Evolutionary conservation across 2,888 invertebrate genomes (phyloP), one percentile per base, ranked within the genome.

Genomic region (Pseudeuparius sepicola): DNA sequence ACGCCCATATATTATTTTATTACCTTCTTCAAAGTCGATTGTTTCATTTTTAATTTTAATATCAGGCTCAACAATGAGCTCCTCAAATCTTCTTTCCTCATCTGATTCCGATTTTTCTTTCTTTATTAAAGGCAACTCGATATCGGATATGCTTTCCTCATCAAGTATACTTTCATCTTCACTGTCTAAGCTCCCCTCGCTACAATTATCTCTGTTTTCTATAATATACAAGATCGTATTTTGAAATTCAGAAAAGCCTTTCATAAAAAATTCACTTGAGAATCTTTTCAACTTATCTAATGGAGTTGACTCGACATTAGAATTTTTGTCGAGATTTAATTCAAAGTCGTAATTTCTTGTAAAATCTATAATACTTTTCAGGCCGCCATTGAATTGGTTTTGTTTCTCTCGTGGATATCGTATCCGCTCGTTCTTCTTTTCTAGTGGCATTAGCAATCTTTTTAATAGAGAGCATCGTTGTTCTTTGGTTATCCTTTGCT

Each of bases 341-440:
- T 57, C 58, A 45, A 60, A 61, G 46, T 61, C 57, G 40, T 55
- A 62, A 29, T 51, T 53, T 45, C 49, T 52, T 4, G 61, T 61
- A 39, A 62, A 62, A 16, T 56, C 53, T 23, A 61, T 50, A 3
- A 62, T 54, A 43, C 51, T 51, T 37, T 51, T 50, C 15, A 62
- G 46, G 18, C 60, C 59, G 11, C 57, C 57, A 37, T 43, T 40
- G 10, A 31, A 16, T 13, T 27, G 29, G 7, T 27, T 16, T 17
- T 6, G 14, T 11, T 14, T 29, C n/a, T n/a, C n/a, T n/a, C n/a
- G n/a, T n/a, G n/a, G n/a, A n/a, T n/a, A n/a, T 29, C 6, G 11
- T 15, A 18, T 20, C n/a, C 6, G 6, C 34, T 47, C 42, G 39
- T 46, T 45, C 37, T 45, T 45, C 13, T 40, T 47, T 25, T 47